phyloP scores from a whole-genome alignment of 37 sponge, comb jelly and placozoan genomes.

The Hexactinellida sp. region DNA sequence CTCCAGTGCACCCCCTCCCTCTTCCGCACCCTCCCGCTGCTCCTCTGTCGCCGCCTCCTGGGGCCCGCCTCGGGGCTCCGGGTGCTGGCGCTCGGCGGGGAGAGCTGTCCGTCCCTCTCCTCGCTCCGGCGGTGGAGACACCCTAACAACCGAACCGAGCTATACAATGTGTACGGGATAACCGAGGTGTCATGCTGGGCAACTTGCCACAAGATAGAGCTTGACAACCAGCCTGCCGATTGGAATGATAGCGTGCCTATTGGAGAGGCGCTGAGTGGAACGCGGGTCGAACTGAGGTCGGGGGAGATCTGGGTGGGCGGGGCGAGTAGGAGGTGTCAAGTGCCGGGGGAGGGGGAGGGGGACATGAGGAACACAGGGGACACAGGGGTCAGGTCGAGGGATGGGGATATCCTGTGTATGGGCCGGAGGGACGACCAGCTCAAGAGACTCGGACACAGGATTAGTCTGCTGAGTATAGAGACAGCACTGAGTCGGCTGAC shows the following conservation, averaged over 20 bases:
- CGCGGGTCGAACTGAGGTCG: conserved; percentile 34
- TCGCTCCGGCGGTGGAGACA: conserved; percentile 32
- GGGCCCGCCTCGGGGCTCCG: conserved; percentile 30
- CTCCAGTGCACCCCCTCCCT: conserved; percentile 60
- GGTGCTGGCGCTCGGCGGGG: conserved; percentile 81
- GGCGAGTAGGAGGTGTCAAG: conserved; percentile 38
- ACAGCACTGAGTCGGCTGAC: neutral
- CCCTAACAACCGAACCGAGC: conserved; percentile 35
- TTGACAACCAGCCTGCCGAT: neutral
- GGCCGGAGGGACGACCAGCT: conserved; percentile 69
- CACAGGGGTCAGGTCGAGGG: conserved; percentile 21
- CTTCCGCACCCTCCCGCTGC: neutral
- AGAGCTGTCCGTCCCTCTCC: conserved; percentile 36
- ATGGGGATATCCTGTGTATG: conserved; percentile 28
- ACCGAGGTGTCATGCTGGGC: conserved; percentile 93
- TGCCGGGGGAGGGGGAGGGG: conserved; percentile 37
- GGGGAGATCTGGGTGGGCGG: conserved; percentile 64
- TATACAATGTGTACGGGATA: conserved; percentile 86
- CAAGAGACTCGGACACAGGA: conserved; percentile 55
- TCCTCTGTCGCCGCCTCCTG: conserved; percentile 20
- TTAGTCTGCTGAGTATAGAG: conserved; percentile 51
- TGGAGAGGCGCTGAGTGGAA: conserved; percentile 46
- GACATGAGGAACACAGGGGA: conserved; percentile 60
- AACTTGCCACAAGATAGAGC: conserved; percentile 36
- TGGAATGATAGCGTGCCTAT: conserved; percentile 31